Base-by-base conservation (phyloP, 2,888 invertebrate genomes). In the Liopterus haemorrhoidalis region DNA sequence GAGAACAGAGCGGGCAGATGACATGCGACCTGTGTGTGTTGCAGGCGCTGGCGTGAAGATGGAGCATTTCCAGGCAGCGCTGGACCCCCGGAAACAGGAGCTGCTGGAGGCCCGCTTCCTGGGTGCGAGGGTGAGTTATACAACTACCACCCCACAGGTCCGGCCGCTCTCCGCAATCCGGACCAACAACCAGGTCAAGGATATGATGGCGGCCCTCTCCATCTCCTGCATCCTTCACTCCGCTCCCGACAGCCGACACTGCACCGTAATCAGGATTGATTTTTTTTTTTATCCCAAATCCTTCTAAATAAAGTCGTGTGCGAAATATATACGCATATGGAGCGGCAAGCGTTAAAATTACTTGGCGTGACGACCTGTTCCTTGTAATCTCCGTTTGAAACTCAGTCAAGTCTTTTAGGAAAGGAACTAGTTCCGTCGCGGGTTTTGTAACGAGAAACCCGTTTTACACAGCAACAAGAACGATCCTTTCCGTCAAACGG, bases 21-120 rank as follows among this genome's bases (percentile, higher is more conserved):
- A 38, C 38, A 38, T 38, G 38, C 38, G 38, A 28, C 38, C 27
- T 38, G 38, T 38, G 11, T 38, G 25, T 66, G 63, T 75, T 74
- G 61, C 76, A 85, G 85, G 84, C 81, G 84, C 83, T 82, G 85
- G 84, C 81, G 84, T 85, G 81, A 86, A 85, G 81, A 91, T 92
- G 91, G 91, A 92, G 81, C 89, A 90, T 75, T 89, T 91, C 82
- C 90, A 90, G 79, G 83, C 90, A 76, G 85, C 87, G 77, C 81
- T 96, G 76, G 95, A 96, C 80, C 94, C 95, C 72, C 84, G 95
- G 73, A 96, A 95, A 78, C 94, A 95, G 79, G 95, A 96, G 81
- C 82, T 96, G 71, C 81, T 96, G 73, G 96, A 96, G 79, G 94
- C 94, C 68, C 85, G 96, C 73, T 92, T 93, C 77, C 83, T 92